These are phyloP conservation scores for Dolomedes plantarius DNA, from an alignment of 2,888 invertebrate genomes.

Conservation along the genomic window DNA sequence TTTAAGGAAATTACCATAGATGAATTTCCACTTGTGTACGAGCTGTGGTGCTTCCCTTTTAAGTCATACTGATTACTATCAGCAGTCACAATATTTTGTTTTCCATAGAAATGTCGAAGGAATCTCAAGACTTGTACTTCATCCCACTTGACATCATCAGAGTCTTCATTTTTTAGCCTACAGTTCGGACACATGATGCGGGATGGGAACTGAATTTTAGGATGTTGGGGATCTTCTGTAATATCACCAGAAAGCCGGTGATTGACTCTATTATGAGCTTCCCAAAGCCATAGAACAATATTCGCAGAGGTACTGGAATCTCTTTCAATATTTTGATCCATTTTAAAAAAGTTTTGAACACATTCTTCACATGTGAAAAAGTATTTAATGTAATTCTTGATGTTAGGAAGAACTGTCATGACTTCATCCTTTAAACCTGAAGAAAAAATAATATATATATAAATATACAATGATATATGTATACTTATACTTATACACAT, in stretches of 20 bases:
- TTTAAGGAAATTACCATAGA: constrained; percentile 56
- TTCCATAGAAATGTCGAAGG: constrained; percentile 80
- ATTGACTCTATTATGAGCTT: constrained; percentile 80
- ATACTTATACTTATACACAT: no score
- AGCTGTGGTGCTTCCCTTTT: neutral
- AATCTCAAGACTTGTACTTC: constrained; percentile 82
- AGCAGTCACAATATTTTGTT: constrained; percentile 71
- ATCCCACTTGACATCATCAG: constrained; percentile 79
- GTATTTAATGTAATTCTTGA: constrained; percentile 90
- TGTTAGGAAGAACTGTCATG: constrained; percentile 85
- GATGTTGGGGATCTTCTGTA: constrained; percentile 92
- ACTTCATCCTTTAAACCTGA: constrained; percentile 77
- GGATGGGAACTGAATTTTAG: constrained; percentile 89
- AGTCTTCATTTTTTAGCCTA: constrained; percentile 46
- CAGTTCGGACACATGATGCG: constrained; percentile 83
- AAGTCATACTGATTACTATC: neutral
- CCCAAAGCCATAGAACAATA: constrained; percentile 80
- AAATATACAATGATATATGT: no score
- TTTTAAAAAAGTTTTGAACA: constrained; percentile 89
- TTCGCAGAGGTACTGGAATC: constrained; percentile 85
- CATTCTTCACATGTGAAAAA: constrained; percentile 97
- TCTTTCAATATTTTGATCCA: constrained; percentile 85
- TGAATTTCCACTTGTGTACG: constrained; percentile 17
- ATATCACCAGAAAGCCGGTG: constrained; percentile 87
- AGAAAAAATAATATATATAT: neutral